Percentiles rank a stretch among this genome's conserved stretches.
Evolutionary conservation across 2,113 vertebrate genomes (phyloP).

Genomic region (Pavo muticus): DNA sequence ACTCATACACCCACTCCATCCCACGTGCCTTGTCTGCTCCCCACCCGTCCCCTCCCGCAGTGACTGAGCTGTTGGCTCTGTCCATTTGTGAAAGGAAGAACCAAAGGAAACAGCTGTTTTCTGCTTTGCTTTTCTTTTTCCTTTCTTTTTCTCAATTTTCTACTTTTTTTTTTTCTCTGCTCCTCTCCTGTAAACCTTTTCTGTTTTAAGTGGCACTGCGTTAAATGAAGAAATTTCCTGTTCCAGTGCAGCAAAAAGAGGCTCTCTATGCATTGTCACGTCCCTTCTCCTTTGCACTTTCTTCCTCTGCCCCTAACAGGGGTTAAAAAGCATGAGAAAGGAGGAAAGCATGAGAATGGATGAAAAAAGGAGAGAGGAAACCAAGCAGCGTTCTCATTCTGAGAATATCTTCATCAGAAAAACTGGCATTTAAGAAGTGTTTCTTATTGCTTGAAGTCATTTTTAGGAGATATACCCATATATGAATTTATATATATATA

Average conservation of each 20-base stretch:
- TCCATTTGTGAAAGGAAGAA: background rate
- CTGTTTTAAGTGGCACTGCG: background rate
- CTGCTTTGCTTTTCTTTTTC: background rate
- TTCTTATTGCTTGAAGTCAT: background rate
- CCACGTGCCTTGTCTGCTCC: accelerated
- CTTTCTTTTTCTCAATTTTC: background rate
- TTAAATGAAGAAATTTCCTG: background rate
- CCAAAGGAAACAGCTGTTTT: background rate
- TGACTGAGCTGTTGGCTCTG: accelerated
- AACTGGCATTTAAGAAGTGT: background rate
- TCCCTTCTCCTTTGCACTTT: background rate
- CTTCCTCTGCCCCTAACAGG: background rate
- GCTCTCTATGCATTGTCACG: background rate
- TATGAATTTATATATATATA: background rate
- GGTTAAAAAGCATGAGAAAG: background rate
- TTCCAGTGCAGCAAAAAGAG: background rate
- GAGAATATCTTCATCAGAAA: background rate
- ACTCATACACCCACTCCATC: background rate
- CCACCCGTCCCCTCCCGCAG: background rate
- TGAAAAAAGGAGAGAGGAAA: background rate
- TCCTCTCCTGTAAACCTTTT: background rate
- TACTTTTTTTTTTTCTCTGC: background rate
- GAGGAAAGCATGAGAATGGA: background rate
- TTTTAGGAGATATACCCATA: background rate
- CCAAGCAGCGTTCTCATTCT: background rate